Evolutionary conservation across 2,888 invertebrate species (phyloP), one percentile per base, ranked within the genome.

Genomic region (Sacculina carcini): DNA sequence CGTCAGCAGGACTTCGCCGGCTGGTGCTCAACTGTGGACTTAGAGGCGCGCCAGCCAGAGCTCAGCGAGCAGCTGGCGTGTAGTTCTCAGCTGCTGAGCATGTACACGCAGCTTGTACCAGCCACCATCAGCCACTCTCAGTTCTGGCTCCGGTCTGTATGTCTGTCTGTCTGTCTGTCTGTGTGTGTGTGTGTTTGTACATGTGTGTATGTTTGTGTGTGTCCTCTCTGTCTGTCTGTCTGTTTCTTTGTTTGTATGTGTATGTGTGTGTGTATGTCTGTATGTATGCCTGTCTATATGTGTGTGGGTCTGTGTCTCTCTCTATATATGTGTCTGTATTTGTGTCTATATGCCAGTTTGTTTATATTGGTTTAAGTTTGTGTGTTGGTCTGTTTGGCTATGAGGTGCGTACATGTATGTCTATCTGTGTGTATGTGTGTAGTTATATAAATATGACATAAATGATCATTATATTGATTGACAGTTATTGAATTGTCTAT

Each of bases 81-180:
- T 53, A 75, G 74, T 58, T 70, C 73, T 0, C 64, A 73, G 52
- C 67, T 79, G 24, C 67, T 71, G 54, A 65, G 70, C 10, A 71
- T 77, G 59, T 77, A 77, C 58, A 69, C 73, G 48, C 72, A 72
- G 60, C 68, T 84, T 54, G 83, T 83, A 58, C 77, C 79, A 5
- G 72, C 73, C 51, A 71, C 73, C 42, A 62, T 61, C 53, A 54
- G 54, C 55, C 12, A 26, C 12, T 16, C 29, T 16, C 26, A 16
- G n/a, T 42, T 42, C 42, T 42, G 42, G 42, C 26, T 28, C 42
- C n/a, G 42, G 42, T 42, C 7, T 16, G 42, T 19, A 10, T 4
- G 3, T 7, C 2, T 7, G 21, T 38, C 16, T 9, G 38, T 38
- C 16, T 4, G 38, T 38, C 19, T 38, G 14, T 9, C 2, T 7